Base-by-base conservation (phyloP, 2,888 invertebrate species). In the Shargacucullia verbasci region DNA sequence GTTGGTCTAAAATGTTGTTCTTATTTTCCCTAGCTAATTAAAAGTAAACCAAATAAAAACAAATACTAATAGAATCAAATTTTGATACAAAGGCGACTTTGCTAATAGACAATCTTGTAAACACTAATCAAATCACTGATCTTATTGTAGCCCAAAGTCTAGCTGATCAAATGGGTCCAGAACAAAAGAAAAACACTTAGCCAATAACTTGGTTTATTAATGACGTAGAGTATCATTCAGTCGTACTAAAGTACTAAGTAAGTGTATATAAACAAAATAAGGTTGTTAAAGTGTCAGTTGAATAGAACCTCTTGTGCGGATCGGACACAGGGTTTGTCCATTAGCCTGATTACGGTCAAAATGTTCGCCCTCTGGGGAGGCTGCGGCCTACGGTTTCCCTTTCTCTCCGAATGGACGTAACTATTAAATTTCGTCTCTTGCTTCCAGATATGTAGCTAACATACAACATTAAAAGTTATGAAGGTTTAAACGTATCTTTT, bases 321-420 rank as follows among this genome's bases (percentile, higher is more conserved):
- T 84, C 84, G 88, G 86, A 86, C 86, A 86, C 88, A 84, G 87
- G 89, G 90, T 87, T 86, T 85, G 86, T 88, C 89, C 91, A 91
- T 91, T 91, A 91, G 89, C 83, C 84, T 91, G 91, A 91, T 91
- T 91, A 91, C 91, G 90, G 90, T 90, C 91, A 87, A 88, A 89
- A 89, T 84, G 86, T 80, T 84, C 86, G 79, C 81, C 85, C 86
- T 81, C 80, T 63, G 82, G 76, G 85, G 88, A 83, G 80, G 76
- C 78, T 81, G 85, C 79, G 86, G 86, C 80, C 78, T 79, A 78
- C 80, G 79, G 78, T 78, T 84, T 81, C 80, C 83, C 78, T 82
- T 80, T 80, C 79, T 78, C 79, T 75, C 54, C 65, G 72, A 78
- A 79, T 78, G 73, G 78, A 78, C 62, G 65, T 48, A 73, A 74